phyloP scores from a whole-genome alignment of 2,797 vertebrate genomes.

The Helostoma temminkii region DNA sequence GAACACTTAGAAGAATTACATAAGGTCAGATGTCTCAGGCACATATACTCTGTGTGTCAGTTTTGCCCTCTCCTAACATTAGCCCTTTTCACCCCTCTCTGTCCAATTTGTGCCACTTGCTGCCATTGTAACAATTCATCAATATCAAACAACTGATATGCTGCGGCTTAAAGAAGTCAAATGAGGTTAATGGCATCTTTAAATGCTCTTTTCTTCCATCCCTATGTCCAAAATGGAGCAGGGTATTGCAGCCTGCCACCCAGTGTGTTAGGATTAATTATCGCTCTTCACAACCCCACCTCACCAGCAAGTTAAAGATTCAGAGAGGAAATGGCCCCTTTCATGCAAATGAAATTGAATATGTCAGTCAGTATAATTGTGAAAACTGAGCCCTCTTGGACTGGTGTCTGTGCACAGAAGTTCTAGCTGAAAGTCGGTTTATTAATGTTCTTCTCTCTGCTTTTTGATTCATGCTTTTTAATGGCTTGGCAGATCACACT shows the following conservation, averaged over 20 bases:
- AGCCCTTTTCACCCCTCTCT: slow-evolving; percentile 19
- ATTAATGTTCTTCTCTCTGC: slow-evolving; percentile 65
- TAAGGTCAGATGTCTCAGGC: slow-evolving; percentile 23
- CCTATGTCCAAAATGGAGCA: slow-evolving; percentile 66
- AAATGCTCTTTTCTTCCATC: slow-evolving; percentile 73
- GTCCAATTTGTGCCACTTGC: slow-evolving; percentile 45
- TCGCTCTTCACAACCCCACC: slow-evolving; percentile 71
- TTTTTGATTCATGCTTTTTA: slow-evolving; percentile 75
- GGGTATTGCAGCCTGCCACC: slow-evolving; percentile 77
- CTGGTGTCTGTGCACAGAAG: slow-evolving; percentile 67
- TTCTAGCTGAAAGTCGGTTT: slow-evolving; percentile 68
- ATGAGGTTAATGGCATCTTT: slow-evolving; percentile 81
- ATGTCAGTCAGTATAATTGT: slow-evolving; percentile 84
- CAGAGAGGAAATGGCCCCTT: slow-evolving; percentile 80
- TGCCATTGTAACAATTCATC: slow-evolving; percentile 67
- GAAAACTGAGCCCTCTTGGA: slow-evolving; percentile 72
- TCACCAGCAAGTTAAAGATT: slow-evolving; percentile 80
- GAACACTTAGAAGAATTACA: slow-evolving; percentile 36
- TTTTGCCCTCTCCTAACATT: slow-evolving; percentile 40
- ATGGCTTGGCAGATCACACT: slow-evolving; percentile 72
- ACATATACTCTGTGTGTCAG: slow-evolving; percentile 15
- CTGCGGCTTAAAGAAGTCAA: slow-evolving; percentile 67
- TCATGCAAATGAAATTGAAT: slow-evolving; percentile 86
- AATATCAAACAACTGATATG: slow-evolving; percentile 68
- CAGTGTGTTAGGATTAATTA: slow-evolving; percentile 85